Percentiles rank a stretch among this genome's conserved stretches.
phyloP scores from a whole-genome alignment of 2,888 invertebrate species.

The Drosophila limbata region DNA sequence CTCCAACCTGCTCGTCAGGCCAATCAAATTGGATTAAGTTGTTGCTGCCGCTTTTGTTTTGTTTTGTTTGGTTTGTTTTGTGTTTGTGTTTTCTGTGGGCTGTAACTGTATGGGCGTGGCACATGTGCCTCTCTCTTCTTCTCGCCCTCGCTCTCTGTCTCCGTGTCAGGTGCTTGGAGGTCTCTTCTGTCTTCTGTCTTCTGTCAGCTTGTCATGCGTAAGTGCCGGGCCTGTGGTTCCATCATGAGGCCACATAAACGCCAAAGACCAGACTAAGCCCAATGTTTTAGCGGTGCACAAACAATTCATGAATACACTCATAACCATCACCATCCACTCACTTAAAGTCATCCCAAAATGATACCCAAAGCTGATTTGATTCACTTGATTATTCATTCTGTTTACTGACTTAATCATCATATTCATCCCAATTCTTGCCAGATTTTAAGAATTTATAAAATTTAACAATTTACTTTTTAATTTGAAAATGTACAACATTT shows the following conservation, averaged over 20 bases:
- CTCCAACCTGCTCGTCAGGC: slow-evolving; percentile 39
- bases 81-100: neutral
- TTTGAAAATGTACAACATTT: no score
- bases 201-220: slow-evolving; percentile 43
- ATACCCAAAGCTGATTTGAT: neutral
- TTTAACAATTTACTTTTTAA: neutral
- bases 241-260: slow-evolving; percentile 54
- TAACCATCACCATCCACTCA: slow-evolving; percentile 24
- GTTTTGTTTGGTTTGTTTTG: slow-evolving; percentile 24
- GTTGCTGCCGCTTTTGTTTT: slow-evolving; percentile 61
- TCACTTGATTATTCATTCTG: neutral
- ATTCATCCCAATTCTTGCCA: neutral
- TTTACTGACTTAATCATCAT: neutral
- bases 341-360: neutral
- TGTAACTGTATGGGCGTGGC: slow-evolving; percentile 17
- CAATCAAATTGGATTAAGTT: slow-evolving; percentile 78
- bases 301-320: slow-evolving; percentile 40
- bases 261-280: slow-evolving; percentile 34
- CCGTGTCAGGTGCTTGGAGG: slow-evolving; percentile 21
- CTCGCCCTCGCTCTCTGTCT: neutral
- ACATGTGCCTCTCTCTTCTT: neutral
- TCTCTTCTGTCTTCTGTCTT: slow-evolving; percentile 10
- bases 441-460: neutral
- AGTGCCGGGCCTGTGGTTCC: slow-evolving; percentile 32
- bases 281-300: slow-evolving; percentile 21